These are phyloP conservation scores for Cygnus olor DNA, from an alignment of 2,797 vertebrate genomes.

Conservation along the genomic window DNA sequence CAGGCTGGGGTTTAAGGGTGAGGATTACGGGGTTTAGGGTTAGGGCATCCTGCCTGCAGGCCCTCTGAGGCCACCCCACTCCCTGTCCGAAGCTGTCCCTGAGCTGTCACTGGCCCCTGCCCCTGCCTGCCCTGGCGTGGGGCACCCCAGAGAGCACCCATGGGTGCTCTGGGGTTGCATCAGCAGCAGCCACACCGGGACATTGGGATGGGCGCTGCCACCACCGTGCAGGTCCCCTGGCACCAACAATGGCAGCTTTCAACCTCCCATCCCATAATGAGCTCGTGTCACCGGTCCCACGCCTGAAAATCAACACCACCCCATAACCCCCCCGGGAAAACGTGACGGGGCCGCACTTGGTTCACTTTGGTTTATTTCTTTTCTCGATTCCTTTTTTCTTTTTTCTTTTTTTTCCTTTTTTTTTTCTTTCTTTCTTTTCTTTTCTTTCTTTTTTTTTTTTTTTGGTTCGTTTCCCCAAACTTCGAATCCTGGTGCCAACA, in stretches of 20 bases:
- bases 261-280: too few relatives aligned
- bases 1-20: too few relatives aligned
- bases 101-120: neutral
- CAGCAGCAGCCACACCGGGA: neutral
- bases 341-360: neutral
- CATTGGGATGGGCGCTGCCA: neutral
- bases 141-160: neutral
- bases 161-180: neutral
- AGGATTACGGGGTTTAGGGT: neutral
- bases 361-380: slow-evolving; percentile 10
- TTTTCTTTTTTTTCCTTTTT: too few relatives aligned
- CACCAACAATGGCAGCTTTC: fast-evolving
- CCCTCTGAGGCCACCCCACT: neutral
- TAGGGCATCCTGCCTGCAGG: neutral
- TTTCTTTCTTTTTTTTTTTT: too few relatives aligned
- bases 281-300: too few relatives aligned
- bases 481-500: neutral
- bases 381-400: neutral
- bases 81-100: too few relatives aligned
- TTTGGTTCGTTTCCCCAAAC: neutral
- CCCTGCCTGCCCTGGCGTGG: fast-evolving
- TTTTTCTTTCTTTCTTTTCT: neutral
- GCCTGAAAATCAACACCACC: too few relatives aligned
- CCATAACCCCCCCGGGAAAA: neutral
- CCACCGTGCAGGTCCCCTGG: neutral